Evolutionary conservation across 2,888 invertebrate species (phyloP).

Genomic region (Bombylius major): DNA sequence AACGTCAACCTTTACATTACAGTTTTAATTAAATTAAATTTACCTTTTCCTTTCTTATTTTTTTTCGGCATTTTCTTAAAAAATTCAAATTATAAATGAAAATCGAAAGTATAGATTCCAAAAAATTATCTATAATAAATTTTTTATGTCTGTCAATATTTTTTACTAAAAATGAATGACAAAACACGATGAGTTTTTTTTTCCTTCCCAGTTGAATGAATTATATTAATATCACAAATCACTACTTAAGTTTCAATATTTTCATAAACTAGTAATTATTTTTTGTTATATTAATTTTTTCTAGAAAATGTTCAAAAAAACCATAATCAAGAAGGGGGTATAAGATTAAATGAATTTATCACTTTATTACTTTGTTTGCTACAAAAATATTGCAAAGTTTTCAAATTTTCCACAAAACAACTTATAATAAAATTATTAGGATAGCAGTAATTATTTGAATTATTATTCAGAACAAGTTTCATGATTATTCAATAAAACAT

Average conservation of each 20-base stretch:
- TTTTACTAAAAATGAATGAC: too few species aligned
- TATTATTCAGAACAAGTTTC: constrained; percentile 35
- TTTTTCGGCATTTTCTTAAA: not conserved
- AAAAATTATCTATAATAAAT: too few species aligned
- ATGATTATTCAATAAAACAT: constrained; percentile 31
- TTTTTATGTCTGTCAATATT: too few species aligned
- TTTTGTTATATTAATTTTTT: constrained; percentile 7
- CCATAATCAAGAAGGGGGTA: constrained; percentile 35
- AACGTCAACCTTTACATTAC: too few species aligned
- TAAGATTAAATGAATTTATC: constrained; percentile 27
- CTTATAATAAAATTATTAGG: constrained; percentile 3
- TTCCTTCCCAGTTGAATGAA: not conserved
- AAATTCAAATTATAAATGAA: not conserved
- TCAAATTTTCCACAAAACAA: constrained; percentile 8
- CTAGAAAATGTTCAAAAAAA: not conserved
- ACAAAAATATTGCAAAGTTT: constrained; percentile 6
- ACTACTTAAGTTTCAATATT: not conserved
- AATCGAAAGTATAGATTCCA: too few species aligned
- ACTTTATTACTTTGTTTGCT: constrained; percentile 15
- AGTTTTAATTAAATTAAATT: not conserved
- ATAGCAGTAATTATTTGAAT: constrained; percentile 13
- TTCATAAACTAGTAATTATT: not conserved
- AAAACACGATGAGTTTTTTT: not conserved
- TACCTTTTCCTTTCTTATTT: not conserved
- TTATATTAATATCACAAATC: not conserved